phyloP scores from a whole-genome alignment of 2,888 invertebrate genomes.

The Boloria euphrosyne region DNA sequence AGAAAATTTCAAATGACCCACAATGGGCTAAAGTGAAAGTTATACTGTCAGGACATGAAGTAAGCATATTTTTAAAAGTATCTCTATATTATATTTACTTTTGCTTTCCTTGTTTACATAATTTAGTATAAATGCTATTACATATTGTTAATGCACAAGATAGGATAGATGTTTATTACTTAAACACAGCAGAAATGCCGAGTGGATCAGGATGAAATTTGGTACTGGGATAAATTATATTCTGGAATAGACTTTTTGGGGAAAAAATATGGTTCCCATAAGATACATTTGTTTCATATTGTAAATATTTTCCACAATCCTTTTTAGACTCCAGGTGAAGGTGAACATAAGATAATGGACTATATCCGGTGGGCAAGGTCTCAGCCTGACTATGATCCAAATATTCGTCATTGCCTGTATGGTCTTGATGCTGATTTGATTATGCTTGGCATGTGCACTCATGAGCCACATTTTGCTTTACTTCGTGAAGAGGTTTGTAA shows the following conservation, averaged over 20 bases:
- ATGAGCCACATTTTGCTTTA: conserved; percentile 97
- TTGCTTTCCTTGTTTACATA: too few species aligned
- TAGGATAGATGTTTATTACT: too few species aligned
- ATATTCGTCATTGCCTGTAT: conserved; percentile 97
- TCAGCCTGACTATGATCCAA: conserved; percentile 91
- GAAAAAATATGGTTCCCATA: too few species aligned
- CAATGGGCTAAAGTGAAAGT: conserved; percentile 94
- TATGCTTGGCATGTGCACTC: conserved; percentile 97
- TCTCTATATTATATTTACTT: too few species aligned
- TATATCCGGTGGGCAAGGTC: conserved; percentile 95
- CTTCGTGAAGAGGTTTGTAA: conserved; percentile 92
- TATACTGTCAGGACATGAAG: conserved; percentile 96
- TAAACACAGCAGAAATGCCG: too few species aligned
- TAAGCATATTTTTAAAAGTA: conserved; percentile 53
- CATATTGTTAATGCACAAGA: too few species aligned
- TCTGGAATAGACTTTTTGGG: too few species aligned
- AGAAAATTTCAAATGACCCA: conserved; percentile 92
- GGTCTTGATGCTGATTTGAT: conserved; percentile 99
- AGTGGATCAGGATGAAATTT: too few species aligned
- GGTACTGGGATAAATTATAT: too few species aligned
- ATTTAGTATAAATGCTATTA: too few species aligned
- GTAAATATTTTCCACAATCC: not conserved
- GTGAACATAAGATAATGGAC: conserved; percentile 99
- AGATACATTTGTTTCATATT: too few species aligned
- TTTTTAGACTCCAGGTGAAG: conserved; percentile 94